A percentile compares a stretch with the other conserved stretches of the same genome.
phyloP scores from a whole-genome alignment of 2,888 invertebrate species.

The Neoascia interrupta region DNA sequence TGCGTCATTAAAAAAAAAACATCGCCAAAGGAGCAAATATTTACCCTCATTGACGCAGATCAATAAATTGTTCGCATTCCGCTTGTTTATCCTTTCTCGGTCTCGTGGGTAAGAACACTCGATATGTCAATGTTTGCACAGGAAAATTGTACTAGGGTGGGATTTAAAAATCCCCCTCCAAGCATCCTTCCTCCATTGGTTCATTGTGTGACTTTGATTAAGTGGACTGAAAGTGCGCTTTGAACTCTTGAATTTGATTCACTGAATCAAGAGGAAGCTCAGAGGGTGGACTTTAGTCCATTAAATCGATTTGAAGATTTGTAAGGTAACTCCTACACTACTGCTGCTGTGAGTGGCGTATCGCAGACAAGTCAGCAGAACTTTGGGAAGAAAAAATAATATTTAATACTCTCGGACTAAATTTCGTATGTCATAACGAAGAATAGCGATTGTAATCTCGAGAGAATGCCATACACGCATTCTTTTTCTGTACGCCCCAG shows the following conservation, averaged over 20 bases:
- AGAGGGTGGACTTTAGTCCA: too few relatives aligned
- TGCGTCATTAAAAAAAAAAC: background rate
- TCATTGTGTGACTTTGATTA: too few relatives aligned
- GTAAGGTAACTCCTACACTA: too few relatives aligned
- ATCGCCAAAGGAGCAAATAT: background rate
- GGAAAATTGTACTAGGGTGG: background rate
- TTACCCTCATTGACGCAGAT: background rate
- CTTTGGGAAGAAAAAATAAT: too few relatives aligned
- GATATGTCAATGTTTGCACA: constrained; percentile 16
- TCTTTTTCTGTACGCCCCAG: too few relatives aligned
- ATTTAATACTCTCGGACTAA: too few relatives aligned
- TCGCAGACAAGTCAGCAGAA: too few relatives aligned
- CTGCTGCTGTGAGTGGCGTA: too few relatives aligned
- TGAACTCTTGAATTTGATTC: background rate
- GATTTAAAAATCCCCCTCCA: background rate
- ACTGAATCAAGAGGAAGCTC: too few relatives aligned
- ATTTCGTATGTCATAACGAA: too few relatives aligned
- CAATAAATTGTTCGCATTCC: constrained; percentile 10
- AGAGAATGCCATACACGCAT: background rate
- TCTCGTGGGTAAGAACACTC: background rate
- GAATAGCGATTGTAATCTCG: constrained; percentile 5
- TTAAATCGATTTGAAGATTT: too few relatives aligned
- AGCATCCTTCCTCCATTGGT: background rate
- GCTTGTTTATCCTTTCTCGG: background rate
- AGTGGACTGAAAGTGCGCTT: too few relatives aligned